Evolutionary conservation across 2,113 vertebrate species (phyloP), one percentile per base, ranked within the genome.

Genomic region (Paraplagusia blochii): DNA sequence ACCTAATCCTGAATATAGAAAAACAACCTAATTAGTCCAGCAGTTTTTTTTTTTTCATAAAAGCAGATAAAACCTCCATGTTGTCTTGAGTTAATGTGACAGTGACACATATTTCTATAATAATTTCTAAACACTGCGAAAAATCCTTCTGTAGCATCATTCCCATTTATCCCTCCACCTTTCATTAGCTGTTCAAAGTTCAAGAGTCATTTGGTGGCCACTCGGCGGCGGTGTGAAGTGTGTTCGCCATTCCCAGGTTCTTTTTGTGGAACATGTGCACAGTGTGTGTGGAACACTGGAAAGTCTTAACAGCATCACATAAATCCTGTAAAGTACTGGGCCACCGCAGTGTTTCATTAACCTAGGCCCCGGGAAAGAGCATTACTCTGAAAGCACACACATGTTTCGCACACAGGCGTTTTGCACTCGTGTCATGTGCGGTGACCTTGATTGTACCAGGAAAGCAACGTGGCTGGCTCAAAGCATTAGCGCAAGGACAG

Each of bases 271-370:
- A 58, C 61, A 50, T 49, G 58, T 63, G 62, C 52, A 62, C 40
- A 34, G 7, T 18, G 22, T 29, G 33, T 47, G 43, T 18, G 47
- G 10, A 29, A 15, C 6, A 9, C 42, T 55, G 42, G 10, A 53
- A 40, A 63, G 54, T 14, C 44, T 55, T 49, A 49, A 48, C 39
- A 38, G 45, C 61, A 66, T 69, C 64, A 9, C 51, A 72, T 49
- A 58, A 71, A 81, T 66, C 58, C 35, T 45, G 51, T 68, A 56
- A 68, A 69, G 54, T 62, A 49, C 11, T 29, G 18, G 22, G 38
- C 52, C 39, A 40, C 49, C 49, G 16, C 55, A 64, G 52, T 34
- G 60, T 64, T 76, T 74, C 56, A 78, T 76, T 74, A 74, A 74
- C 70, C 34, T 36, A 7, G 49, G 56, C 55, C 64, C 36, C 36